Percentiles rank a stretch among this genome's conserved stretches.
Conservation (phyloP, 1,140 invertebrate species). For the Dinoponera quadriceps region DNA sequence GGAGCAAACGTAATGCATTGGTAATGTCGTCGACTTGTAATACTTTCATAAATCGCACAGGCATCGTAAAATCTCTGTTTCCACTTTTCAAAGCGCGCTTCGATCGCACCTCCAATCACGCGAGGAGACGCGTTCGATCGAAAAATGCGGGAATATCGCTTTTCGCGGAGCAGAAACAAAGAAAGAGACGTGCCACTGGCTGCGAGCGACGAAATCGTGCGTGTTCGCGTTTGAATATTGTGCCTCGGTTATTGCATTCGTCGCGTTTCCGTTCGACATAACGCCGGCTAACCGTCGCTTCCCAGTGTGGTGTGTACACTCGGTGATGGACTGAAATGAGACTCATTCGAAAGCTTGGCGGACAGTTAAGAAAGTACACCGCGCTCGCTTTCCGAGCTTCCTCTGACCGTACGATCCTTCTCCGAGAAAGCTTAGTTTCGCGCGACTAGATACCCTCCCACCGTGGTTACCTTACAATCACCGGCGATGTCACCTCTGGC, state of each 20-base stretch:
- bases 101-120: too few relatives aligned
- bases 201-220: too few relatives aligned
- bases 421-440: conserved; percentile 42
- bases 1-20: conserved; percentile 54
- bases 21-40: conserved; percentile 61
- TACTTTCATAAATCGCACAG: conserved; percentile 56
- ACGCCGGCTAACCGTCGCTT: conserved; percentile 6
- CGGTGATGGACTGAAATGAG: conserved; percentile 75
- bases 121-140: too few relatives aligned
- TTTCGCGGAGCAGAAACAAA: too few relatives aligned
- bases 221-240: too few relatives aligned
- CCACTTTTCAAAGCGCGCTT: too few relatives aligned
- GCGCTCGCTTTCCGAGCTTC: conserved; percentile 51
- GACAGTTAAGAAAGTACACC: conserved; percentile 74
- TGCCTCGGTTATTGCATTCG: not conserved
- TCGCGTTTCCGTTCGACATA: conserved; percentile 44
- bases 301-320: conserved; percentile 63
- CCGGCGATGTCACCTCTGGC: conserved; percentile 42
- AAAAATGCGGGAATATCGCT: too few relatives aligned
- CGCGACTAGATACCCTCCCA: conserved; percentile 24
- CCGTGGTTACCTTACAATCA: conserved; percentile 46
- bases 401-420: conserved; percentile 3
- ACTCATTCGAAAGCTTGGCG: conserved; percentile 75
- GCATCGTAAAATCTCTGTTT: too few relatives aligned
- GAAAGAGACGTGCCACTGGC: too few relatives aligned